Base-by-base conservation (phyloP, 2,888 invertebrate species). In the Megamerina dolium region DNA sequence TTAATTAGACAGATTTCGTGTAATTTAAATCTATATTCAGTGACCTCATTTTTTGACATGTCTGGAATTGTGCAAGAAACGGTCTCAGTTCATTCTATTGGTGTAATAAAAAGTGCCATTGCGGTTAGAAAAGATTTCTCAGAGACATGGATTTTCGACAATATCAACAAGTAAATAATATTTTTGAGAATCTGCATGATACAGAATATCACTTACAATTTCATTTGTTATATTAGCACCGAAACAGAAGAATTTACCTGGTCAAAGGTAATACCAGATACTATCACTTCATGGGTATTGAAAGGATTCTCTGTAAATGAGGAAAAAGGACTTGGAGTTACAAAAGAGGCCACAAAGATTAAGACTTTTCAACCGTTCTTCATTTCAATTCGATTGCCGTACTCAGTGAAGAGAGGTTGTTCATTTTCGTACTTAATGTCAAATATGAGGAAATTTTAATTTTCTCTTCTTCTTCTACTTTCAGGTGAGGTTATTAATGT, bases 331-430 rank as follows among this genome's bases (percentile, higher is more conserved):
- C 72, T 91, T 18, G 90, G 87, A 5, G 75, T 91, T 3, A 77
- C 83, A 6, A 78, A 83, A 13, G 73, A 77, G 0, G 75, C 81
- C 4, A 75, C 79, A 49, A 80, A 80, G 79, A 74, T 80, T 32
- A 80, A 77, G 64, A 85, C 87, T 0, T 85, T 87, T 71, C 81
- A 85, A 56, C 83, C 85, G 3, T 88, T 97, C 70, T 87, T 88
- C 54, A 79, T 94, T 36, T 82, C 84, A 4, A 75, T 93, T 14
- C 87, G 91, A 60, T 73, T 95, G 41, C 97, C 96, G 0, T 85
- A 87, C 57, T 83, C 87, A 0, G 81, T 96, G n/a, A 87, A 91
- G 56, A 78, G 85, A 46, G 93, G 57, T 57, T 10, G n/a, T 10
- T 19, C 4, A 8, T 9, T 4, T 21, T 37, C 26, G 5, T 2